Evolutionary conservation across 1,140 invertebrate species (phyloP), one percentile per base, ranked within the genome.

Genomic region (Drosophila fuyamai): DNA sequence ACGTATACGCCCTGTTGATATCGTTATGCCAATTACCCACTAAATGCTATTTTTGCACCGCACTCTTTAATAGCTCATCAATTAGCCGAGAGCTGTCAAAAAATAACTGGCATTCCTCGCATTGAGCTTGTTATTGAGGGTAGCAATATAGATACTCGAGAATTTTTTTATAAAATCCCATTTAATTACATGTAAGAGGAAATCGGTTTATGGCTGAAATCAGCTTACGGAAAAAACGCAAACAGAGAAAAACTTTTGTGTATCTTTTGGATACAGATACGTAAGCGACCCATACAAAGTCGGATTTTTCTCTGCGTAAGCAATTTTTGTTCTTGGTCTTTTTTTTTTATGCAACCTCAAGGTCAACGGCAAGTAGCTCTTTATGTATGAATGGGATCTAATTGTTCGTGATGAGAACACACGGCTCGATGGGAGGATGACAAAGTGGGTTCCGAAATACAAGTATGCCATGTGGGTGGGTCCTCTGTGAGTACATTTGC

Each of bases 351-450:
- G 74, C 48, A 59, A 77, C 76, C 76, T 73, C 82, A 86, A 86
- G 82, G 82, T 79, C 82, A 65, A n/a, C 70, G 47, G 47, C 82
- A 88, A 86, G 82, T 82, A 82, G 76, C 83, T 86, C 83, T 88
- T 86, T 73, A 58, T 76, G 76, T 80, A 88, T 86, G 83, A 86
- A 86, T 86, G 83, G 78, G 79, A 88, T 88, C 83, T 83, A 86
- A 86, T 86, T 86, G 83, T 88, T 86, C 72, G 70, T 76, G 74
- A 79, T 83, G 81, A 67, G 78, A 53, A 18, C 43, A 50, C 48
- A 68, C 36, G 75, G 56, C 47, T n/a, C 59, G 43, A 59, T 66
- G 51, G n/a, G 71, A 29, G 48, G 50, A 61, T 44, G 54, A 55
- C 46, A 50, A 67, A 73, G 53, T 84, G 72, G 60, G 62, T 46